phyloP scores from a whole-genome alignment of 1,140 invertebrate species.

The Dolichoris vasculosae region DNA sequence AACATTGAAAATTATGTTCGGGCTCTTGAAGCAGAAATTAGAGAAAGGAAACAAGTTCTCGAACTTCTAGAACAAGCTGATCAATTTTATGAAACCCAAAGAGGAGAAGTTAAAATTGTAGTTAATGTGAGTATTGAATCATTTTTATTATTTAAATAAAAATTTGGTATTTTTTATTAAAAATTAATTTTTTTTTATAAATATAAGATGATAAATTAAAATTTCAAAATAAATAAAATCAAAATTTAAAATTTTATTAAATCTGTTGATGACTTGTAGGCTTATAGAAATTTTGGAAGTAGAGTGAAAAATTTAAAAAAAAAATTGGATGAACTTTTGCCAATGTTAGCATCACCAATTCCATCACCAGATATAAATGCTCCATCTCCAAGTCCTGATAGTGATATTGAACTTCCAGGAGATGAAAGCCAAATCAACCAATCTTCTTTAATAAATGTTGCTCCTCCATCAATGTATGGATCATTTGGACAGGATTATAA shows the following conservation, averaged over 20 bases:
- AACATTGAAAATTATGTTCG: conserved; percentile 88
- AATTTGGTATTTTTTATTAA: too few relatives aligned
- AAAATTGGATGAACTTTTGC: conserved; percentile 87
- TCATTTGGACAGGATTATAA: conserved; percentile 72
- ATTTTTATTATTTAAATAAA: not conserved
- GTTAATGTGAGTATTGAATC: conserved; percentile 83
- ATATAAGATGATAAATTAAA: not conserved
- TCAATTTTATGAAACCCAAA: conserved; percentile 91
- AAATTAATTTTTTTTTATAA: not conserved
- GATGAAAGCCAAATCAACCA: conserved; percentile 66
- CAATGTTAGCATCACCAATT: conserved; percentile 78
- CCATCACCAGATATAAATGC: conserved; percentile 87
- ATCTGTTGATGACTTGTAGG: conserved; percentile 75
- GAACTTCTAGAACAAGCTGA: conserved; percentile 86
- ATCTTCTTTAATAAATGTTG: conserved; percentile 66
- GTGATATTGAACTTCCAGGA: conserved; percentile 83
- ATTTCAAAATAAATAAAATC: not conserved
- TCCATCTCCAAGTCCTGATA: conserved; percentile 88
- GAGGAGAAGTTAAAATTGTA: conserved; percentile 93
- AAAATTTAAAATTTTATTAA: not conserved
- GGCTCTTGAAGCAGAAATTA: conserved; percentile 87
- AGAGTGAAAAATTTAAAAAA: conserved; percentile 89
- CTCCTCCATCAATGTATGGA: conserved; percentile 70
- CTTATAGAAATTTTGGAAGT: conserved; percentile 93
- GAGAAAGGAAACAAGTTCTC: conserved; percentile 84